Base-by-base conservation (phyloP, 2,888 invertebrate genomes). In the Trachelus stipa region DNA sequence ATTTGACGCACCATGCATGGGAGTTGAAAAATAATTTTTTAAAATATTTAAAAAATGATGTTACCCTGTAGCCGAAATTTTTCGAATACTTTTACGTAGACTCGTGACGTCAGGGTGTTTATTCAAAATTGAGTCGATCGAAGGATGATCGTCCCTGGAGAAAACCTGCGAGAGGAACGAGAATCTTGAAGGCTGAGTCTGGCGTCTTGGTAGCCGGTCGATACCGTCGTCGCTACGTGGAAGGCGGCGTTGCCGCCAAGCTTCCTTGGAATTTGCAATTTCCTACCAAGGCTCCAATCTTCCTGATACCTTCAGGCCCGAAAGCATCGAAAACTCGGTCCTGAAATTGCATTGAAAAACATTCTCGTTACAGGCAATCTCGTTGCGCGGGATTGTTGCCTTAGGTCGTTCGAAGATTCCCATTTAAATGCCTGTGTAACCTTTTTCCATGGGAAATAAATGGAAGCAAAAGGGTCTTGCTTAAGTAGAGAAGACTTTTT, bases 181-280 rank as follows among this genome's bases (percentile, higher is more conserved):
- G 56, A 56, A 56, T 23, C 83, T 81, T 76, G 80, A 83, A 86
- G 87, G 87, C 85, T 87, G 88, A 85, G 86, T 87, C 85, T 86
- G 86, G 87, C 88, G 88, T 87, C 87, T 81, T 83, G 79, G 85
- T 84, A 84, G 87, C 89, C 3, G 89, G 88, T 89, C 89, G 89
- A 89, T 89, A 89, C 86, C 74, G 86, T 77, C 80, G 86, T 77
- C 80, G 79, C 81, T 84, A 83, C 34, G 75, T 82, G 82, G 81
- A 84, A 87, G 83, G 85, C 89, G 84, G 86, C 85, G 89, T 88
- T 88, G 89, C 89, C 88, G 87, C 83, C 86, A 79, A 31, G 71
- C 34, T 71, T 71, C 82, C 86, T 83, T 85, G 86, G 87, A 87
- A 88, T 85, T 87, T 84, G 85, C 83, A 86, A 85, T 89, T 86